Evolutionary conservation across 2,888 invertebrate species (phyloP).

Genomic region (Aplocera efformata): DNA sequence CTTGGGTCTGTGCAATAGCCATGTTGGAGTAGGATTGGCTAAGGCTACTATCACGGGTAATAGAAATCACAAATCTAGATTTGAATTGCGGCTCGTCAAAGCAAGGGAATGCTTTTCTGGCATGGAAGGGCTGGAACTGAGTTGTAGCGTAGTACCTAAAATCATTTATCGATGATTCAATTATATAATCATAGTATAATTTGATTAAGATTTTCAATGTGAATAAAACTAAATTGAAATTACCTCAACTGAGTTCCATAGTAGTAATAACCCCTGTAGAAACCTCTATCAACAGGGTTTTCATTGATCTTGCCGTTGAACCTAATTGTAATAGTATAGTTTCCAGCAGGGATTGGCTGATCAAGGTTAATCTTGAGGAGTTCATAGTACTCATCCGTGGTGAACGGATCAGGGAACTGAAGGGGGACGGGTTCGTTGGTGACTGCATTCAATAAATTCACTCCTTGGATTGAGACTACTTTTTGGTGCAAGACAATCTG

Average conservation of each 20-base stretch:
- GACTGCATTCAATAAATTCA: constrained; percentile 39
- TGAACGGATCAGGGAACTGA: constrained; percentile 41
- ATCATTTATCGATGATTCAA: constrained; percentile 13
- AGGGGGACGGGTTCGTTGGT: constrained; percentile 39
- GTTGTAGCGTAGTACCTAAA: constrained; percentile 80
- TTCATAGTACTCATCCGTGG: constrained; percentile 55
- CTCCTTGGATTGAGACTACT: constrained; percentile 48
- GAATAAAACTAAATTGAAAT: too few relatives aligned
- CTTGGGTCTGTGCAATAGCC: constrained; percentile 62
- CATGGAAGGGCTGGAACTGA: constrained; percentile 89
- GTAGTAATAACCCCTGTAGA: constrained; percentile 69
- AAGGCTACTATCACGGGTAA: constrained; percentile 79
- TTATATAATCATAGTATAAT: neutral
- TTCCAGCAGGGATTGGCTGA: constrained; percentile 41
- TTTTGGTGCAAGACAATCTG: constrained; percentile 69
- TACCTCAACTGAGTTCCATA: constrained; percentile 45
- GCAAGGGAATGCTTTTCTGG: constrained; percentile 91
- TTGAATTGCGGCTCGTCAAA: constrained; percentile 93
- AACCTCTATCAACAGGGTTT: constrained; percentile 66
- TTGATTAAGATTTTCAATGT: too few relatives aligned
- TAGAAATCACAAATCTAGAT: constrained; percentile 84
- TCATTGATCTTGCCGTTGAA: constrained; percentile 57
- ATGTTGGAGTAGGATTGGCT: constrained; percentile 83
- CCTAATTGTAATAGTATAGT: constrained; percentile 50
- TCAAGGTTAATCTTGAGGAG: constrained; percentile 56